phyloP scores from a whole-genome alignment of 1,140 invertebrate genomes.

The Ladona fulva region DNA sequence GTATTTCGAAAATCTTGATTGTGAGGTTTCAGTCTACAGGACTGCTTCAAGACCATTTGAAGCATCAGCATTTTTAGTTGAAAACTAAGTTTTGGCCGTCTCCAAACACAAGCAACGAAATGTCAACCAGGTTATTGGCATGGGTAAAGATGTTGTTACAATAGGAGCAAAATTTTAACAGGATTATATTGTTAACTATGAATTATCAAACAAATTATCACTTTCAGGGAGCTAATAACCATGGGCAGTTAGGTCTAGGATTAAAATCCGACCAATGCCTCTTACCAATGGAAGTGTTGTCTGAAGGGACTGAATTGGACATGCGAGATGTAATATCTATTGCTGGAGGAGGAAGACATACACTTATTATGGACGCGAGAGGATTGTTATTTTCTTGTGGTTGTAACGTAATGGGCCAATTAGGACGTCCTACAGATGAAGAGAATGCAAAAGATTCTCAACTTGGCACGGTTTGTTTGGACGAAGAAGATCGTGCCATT shows the following conservation, averaged over 20 bases:
- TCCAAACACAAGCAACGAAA: too few relatives aligned
- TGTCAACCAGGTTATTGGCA: too few relatives aligned
- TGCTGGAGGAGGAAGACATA: constrained; percentile 65
- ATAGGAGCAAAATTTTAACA: too few relatives aligned
- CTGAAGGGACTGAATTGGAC: constrained; percentile 34
- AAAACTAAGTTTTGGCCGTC: too few relatives aligned
- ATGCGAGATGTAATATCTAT: constrained; percentile 47
- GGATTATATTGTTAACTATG: too few relatives aligned
- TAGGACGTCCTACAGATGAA: constrained; percentile 28
- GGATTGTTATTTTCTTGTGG: constrained; percentile 30
- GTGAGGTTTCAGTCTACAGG: too few relatives aligned
- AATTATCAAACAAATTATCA: background rate
- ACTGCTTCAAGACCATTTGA: too few relatives aligned
- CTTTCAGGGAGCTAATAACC: constrained; percentile 71
- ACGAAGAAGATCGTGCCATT: background rate
- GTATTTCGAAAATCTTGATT: too few relatives aligned
- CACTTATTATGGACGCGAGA: constrained; percentile 54
- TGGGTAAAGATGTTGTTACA: too few relatives aligned
- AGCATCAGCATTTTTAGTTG: too few relatives aligned
- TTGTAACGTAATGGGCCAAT: constrained; percentile 31
- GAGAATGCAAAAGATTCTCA: background rate
- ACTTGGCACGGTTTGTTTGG: background rate
- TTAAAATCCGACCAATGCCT: constrained; percentile 54
- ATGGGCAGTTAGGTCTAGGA: constrained; percentile 67
- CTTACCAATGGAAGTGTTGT: constrained; percentile 43